Base-by-base conservation (phyloP, 2,888 invertebrate genomes). In the Alitta virens region DNA sequence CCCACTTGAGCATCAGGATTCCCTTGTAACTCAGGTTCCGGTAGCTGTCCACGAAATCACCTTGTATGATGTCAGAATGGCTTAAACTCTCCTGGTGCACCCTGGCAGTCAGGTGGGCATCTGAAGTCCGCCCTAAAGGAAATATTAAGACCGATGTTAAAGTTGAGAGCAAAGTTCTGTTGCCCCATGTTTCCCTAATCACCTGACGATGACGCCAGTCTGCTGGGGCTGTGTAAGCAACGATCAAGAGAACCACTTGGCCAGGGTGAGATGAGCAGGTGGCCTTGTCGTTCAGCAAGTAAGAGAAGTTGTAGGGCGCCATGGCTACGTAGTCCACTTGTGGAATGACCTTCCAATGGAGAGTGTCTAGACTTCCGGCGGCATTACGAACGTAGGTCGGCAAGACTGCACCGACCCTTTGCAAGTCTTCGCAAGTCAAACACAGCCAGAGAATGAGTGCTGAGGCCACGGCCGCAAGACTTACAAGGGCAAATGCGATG, bases 281-380 rank as follows among this genome's bases (percentile, higher is more conserved):
- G 18, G 21, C 3, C 46, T 46, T 5, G 9, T 46, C 46, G 7
- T 46, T 46, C 9, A 46, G 5, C 18, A 46, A 7, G 46, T 12
- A 46, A n/a, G 46, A 46, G 46, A 46, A 46, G 46, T 46, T 46
- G n/a, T 46, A 46, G 21, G 46, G 46, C 46, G 46, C n/a, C 46
- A 46, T 46, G 46, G 46, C 18, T 5, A 46, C 21, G 21, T 46
- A 46, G 46, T 46, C 46, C 46, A 33, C 33, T 33, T 33, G 33
- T 12, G 33, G 33, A 33, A 12, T 33, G 33, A 33, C 33, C 33
- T 33, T 33, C 33, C 33, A 33, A 12, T 33, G 33, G 33, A 33
- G 33, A 12, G 33, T 12, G 33, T 33, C 33, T 33, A 33, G 33
- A 33, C 33, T 33, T 33, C 33, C 33, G 33, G 33, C 33, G 5